A percentile compares a stretch with the other conserved stretches of the same genome.
These are phyloP conservation scores for Andrena minutula DNA, from an alignment of 2,888 invertebrate species.

Conservation along the genomic window DNA sequence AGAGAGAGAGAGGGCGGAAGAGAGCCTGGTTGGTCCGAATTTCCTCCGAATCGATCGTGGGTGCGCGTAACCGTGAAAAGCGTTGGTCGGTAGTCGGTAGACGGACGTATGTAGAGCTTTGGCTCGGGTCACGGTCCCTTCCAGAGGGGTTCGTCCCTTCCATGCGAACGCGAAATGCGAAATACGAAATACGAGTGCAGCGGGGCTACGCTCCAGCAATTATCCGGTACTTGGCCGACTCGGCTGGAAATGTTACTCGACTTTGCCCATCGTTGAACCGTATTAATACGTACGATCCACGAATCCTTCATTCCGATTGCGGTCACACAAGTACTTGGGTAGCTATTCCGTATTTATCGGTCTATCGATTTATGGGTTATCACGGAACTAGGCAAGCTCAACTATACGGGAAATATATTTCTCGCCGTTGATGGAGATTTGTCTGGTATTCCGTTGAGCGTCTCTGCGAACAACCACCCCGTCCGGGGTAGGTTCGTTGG, in stretches of 20 bases:
- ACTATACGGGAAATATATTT: background rate
- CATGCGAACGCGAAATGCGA: constrained; percentile 47
- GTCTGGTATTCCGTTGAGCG: background rate
- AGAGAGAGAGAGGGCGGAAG: background rate
- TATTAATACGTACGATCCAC: constrained; percentile 35
- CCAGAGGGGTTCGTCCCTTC: constrained; percentile 63
- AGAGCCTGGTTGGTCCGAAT: constrained; percentile 28
- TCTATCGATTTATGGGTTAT: no score
- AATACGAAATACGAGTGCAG: constrained; percentile 42
- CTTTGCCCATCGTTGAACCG: background rate
- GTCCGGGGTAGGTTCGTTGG: background rate
- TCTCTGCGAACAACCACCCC: no score
- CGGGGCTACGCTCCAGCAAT: constrained; percentile 49
- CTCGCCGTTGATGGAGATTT: background rate
- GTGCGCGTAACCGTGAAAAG: constrained; percentile 56
- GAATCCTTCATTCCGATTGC: constrained; percentile 9
- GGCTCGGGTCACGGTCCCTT: constrained; percentile 17
- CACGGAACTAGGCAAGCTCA: no score
- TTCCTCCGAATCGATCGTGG: constrained; percentile 60
- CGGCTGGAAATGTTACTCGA: constrained; percentile 42
- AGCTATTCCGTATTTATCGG: no score
- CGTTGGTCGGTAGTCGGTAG: constrained; percentile 20
- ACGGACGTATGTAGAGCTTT: constrained; percentile 23
- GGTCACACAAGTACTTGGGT: no score
- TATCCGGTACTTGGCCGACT: constrained; percentile 38